These are phyloP conservation scores for Rhizoglyphus robini DNA, from an alignment of 1,140 invertebrate species.

Conservation along the genomic window DNA sequence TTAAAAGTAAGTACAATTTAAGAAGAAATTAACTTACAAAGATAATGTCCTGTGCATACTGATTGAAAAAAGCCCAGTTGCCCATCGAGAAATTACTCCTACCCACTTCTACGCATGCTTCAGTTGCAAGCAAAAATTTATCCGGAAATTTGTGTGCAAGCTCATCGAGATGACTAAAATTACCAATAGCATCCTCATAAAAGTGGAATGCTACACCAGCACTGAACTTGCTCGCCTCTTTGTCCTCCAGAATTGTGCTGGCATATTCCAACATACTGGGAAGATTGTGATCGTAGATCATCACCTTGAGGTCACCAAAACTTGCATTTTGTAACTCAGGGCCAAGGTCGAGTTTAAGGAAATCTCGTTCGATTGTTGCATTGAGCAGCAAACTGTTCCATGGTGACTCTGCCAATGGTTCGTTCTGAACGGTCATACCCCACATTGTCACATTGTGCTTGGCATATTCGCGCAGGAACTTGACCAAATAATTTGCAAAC, in stretches of 20 bases:
- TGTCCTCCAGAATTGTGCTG: conserved; percentile 28
- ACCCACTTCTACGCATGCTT: conserved; percentile 39
- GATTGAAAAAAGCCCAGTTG: neutral
- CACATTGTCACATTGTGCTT: no score
- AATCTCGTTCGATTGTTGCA: no score
- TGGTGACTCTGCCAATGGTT: no score
- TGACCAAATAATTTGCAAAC: no score
- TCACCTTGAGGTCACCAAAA: no score
- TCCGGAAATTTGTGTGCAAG: conserved; percentile 41
- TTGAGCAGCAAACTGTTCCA: no score
- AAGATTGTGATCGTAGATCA: conserved; percentile 29
- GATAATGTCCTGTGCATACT: conserved; percentile 16
- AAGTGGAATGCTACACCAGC: conserved; percentile 46
- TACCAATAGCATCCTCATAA: conserved; percentile 41
- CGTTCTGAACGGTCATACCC: no score
- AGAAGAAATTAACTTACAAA: no score
- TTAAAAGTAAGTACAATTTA: no score
- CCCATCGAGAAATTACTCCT: neutral
- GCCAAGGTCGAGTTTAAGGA: no score
- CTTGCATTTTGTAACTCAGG: no score
- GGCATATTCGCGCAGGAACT: no score
- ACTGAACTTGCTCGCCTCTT: conserved; percentile 17
- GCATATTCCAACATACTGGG: conserved; percentile 31
- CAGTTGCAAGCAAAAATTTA: conserved; percentile 38
- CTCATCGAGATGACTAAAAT: conserved; percentile 33